phyloP scores from a whole-genome alignment of 2,113 vertebrate species.

The Osmerus eperlanus region DNA sequence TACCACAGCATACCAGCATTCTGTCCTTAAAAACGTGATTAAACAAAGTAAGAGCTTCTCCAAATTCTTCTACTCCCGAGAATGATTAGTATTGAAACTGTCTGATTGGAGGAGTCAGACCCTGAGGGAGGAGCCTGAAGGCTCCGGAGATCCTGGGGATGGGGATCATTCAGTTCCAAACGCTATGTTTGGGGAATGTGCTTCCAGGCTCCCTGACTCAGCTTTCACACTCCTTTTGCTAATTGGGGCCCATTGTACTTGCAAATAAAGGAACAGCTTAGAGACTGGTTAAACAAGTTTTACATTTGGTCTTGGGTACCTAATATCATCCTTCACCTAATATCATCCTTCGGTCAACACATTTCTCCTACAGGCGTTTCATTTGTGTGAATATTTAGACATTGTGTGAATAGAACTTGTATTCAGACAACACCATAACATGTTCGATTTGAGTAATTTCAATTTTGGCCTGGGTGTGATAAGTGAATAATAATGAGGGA shows the following conservation, averaged over 20 bases:
- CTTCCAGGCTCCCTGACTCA: slow-evolving; percentile 14
- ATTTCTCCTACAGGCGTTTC: neutral
- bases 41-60: no score
- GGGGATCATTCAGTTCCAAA: slow-evolving; percentile 25
- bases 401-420: neutral
- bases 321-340: neutral
- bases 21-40: no score
- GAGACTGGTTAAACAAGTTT: neutral
- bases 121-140: slow-evolving; percentile 9
- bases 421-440: neutral
- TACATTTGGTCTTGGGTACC: slow-evolving; percentile 11
- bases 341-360: neutral
- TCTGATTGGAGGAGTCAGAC: slow-evolving; percentile 19
- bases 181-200: slow-evolving; percentile 14
- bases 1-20: no score
- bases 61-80: no score
- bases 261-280: slow-evolving; percentile 27
- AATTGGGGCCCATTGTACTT: slow-evolving; percentile 37
- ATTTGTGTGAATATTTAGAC: neutral
- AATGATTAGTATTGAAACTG: slow-evolving; percentile 3
- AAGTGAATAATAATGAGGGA: neutral
- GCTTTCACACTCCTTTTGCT: slow-evolving; percentile 30
- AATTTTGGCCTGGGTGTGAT: neutral
- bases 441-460: neutral
- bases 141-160: slow-evolving; percentile 1